phyloP scores from a whole-genome alignment of 1,140 invertebrate species.

The Macrobrachium rosenbergii region DNA sequence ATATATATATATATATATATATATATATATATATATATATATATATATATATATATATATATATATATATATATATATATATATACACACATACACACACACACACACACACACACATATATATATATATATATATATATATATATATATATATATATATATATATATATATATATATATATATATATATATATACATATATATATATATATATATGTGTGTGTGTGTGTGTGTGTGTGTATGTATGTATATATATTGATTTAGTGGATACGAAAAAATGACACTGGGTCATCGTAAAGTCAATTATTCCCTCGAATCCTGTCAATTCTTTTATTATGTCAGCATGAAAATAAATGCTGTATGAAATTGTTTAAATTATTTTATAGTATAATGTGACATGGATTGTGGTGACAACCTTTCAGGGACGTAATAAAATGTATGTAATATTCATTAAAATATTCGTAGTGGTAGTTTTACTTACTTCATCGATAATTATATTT shows the following conservation, averaged over 20 bases:
- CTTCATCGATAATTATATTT: too few relatives aligned
- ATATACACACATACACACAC: background rate
- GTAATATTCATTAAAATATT: too few relatives aligned
- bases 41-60: background rate
- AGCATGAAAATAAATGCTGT: too few relatives aligned
- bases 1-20: conserved; percentile 22
- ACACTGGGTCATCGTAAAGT: too few relatives aligned
- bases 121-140: background rate
- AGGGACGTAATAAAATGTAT: too few relatives aligned
- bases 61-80: background rate
- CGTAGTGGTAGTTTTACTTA: too few relatives aligned
- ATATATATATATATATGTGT: conserved; percentile 12
- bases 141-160: background rate
- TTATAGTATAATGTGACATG: too few relatives aligned
- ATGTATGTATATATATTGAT: background rate
- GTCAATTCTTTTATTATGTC: too few relatives aligned
- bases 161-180: background rate
- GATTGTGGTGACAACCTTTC: too few relatives aligned
- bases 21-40: conserved; percentile 9
- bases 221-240: background rate
- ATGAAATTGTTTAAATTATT: too few relatives aligned
- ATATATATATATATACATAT: background rate
- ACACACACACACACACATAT: background rate
- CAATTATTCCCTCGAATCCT: too few relatives aligned
- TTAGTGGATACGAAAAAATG: too few relatives aligned